These are phyloP conservation scores for Anguilla japonica DNA, from an alignment of 2,113 vertebrate genomes.

Conservation along the genomic window DNA sequence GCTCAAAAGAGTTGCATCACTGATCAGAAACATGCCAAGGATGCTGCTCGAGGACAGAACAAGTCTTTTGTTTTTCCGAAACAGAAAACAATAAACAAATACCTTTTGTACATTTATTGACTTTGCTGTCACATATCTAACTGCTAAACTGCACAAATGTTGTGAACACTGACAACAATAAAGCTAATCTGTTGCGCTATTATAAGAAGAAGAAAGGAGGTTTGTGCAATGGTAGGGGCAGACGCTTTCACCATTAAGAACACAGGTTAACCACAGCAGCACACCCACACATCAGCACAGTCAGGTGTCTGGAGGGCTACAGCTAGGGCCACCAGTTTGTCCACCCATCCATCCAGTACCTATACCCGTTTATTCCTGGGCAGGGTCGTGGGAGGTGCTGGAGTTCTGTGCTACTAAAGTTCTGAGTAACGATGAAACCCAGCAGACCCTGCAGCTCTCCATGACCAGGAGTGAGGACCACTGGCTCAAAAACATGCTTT, in stretches of 20 bases:
- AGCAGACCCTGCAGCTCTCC: too few relatives aligned
- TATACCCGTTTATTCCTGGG: too few relatives aligned
- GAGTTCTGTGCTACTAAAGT: too few relatives aligned
- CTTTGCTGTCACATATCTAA: neutral
- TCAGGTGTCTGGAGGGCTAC: slow-evolving; percentile 49
- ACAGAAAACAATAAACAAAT: slow-evolving; percentile 10
- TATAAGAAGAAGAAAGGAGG: neutral
- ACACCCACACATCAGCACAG: slow-evolving; percentile 29
- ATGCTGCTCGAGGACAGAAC: too few relatives aligned
- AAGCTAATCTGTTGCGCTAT: neutral
- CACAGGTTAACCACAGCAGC: neutral
- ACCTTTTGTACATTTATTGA: slow-evolving; percentile 8
- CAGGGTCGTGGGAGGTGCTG: too few relatives aligned
- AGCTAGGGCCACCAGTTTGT: neutral
- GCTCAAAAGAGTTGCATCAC: slow-evolving; percentile 38
- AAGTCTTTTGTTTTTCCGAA: neutral
- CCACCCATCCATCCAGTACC: too few relatives aligned
- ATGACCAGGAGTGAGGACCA: too few relatives aligned
- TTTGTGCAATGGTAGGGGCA: neutral
- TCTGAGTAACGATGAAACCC: too few relatives aligned
- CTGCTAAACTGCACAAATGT: neutral
- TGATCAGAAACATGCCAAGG: slow-evolving; percentile 23
- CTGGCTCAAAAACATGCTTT: too few relatives aligned
- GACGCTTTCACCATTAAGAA: neutral
- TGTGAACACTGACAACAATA: slow-evolving; percentile 10